These are phyloP conservation scores for Cephus cinctus DNA, from an alignment of 1,140 invertebrate species.

Conservation along the genomic window DNA sequence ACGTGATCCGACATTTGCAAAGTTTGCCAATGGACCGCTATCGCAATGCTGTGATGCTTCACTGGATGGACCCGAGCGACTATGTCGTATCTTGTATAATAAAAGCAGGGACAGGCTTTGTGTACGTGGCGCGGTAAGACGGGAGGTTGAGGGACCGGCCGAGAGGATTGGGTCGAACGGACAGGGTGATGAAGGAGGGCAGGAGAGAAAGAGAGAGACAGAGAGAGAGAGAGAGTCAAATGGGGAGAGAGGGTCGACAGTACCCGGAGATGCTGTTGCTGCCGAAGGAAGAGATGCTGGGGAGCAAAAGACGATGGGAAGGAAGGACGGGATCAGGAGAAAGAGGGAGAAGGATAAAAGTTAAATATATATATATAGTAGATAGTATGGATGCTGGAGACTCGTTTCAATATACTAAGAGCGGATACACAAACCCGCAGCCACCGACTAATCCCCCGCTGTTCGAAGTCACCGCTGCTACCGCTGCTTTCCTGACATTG, in stretches of 20 bases:
- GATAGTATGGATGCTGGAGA: conserved; percentile 3
- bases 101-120: conserved; percentile 45
- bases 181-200: conserved; percentile 17
- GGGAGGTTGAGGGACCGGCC: conserved; percentile 5
- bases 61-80: no score
- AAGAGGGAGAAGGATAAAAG: background rate
- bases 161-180: conserved; percentile 31
- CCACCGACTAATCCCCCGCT: conserved; percentile 37
- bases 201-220: conserved; percentile 28
- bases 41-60: no score
- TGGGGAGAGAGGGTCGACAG: conserved; percentile 4
- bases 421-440: conserved; percentile 43
- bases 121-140: conserved; percentile 31
- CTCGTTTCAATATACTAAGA: conserved; percentile 48
- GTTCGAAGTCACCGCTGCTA: conserved; percentile 42
- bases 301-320: conserved; percentile 3
- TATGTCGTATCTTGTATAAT: conserved; percentile 48
- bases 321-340: background rate
- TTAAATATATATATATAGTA: background rate
- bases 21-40: conserved; percentile 37
- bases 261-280: background rate
- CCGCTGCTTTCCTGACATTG: conserved; percentile 17
- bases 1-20: conserved; percentile 37
- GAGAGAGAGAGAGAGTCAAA: conserved; percentile 20
- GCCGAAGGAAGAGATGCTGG: conserved; percentile 1